Evolutionary conservation across 2,888 invertebrate genomes (phyloP).

Genomic region (Drosophila aldrichi): DNA sequence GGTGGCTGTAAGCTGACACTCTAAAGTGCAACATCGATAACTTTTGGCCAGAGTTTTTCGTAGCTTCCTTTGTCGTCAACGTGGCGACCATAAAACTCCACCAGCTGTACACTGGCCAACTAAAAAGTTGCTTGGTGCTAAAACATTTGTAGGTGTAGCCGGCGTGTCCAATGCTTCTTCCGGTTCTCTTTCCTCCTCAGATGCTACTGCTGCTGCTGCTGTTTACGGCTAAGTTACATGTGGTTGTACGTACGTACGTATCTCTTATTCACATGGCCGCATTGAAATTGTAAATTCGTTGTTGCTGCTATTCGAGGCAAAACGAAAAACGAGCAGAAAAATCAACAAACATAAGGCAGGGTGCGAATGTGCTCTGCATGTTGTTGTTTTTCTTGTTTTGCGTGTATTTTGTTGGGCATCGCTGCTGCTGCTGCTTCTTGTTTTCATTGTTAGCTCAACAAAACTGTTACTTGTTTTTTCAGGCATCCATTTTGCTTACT

Average conservation of each 20-base stretch:
- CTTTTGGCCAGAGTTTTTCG: conserved; percentile 52
- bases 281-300: conserved; percentile 76
- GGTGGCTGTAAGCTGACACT: conserved; percentile 46
- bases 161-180: conserved; percentile 53
- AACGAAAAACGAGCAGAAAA: conserved; percentile 69
- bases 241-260: conserved; percentile 30
- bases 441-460: conserved; percentile 73
- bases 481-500: conserved; percentile 70
- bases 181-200: background rate
- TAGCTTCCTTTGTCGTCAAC: conserved; percentile 54
- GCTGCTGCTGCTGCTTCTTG: conserved; percentile 34
- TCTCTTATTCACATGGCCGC: conserved; percentile 61
- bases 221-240: conserved; percentile 29
- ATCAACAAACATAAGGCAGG: conserved; percentile 77
- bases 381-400: conserved; percentile 13
- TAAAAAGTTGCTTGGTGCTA: conserved; percentile 53
- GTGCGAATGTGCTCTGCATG: conserved; percentile 64
- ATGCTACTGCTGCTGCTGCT: conserved; percentile 8
- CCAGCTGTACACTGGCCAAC: conserved; percentile 13
- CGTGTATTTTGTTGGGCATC: conserved; percentile 7
- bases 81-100: conserved; percentile 52
- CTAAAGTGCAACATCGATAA: conserved; percentile 76
- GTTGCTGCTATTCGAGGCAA: conserved; percentile 48
- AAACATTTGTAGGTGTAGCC: conserved; percentile 65
- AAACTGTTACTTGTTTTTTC: conserved; percentile 78